Evolutionary conservation across 2,113 vertebrate species (phyloP).

Genomic region (Tragelaphus scriptus): DNA sequence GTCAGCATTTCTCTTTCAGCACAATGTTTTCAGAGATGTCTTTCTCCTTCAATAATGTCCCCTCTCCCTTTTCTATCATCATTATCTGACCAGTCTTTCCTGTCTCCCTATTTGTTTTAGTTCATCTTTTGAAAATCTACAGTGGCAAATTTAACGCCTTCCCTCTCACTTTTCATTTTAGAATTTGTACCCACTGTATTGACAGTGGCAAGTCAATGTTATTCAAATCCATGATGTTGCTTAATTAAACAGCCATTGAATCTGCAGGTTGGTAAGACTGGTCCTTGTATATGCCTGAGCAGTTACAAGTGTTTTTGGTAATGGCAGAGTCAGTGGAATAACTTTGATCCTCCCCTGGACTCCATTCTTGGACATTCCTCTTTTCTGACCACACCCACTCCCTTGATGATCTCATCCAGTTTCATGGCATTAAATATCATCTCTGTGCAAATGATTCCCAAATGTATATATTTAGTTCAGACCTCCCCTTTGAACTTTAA

Average conservation of each 20-base stretch:
- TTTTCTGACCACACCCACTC: neutral
- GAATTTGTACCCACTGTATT: neutral
- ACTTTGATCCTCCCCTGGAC: neutral
- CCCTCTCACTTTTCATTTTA: neutral
- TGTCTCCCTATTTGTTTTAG: neutral
- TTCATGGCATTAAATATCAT: neutral
- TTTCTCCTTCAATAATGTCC: neutral
- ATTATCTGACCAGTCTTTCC: neutral
- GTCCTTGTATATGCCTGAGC: neutral
- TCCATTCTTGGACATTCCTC: neutral
- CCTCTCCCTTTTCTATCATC: neutral
- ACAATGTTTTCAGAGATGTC: neutral
- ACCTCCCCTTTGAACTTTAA: neutral
- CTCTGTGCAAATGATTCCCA: neutral
- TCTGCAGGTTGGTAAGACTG: neutral
- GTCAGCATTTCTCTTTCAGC: neutral
- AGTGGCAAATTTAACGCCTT: neutral
- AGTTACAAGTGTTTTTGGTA: neutral
- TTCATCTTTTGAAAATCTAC: neutral
- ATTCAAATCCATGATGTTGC: neutral
- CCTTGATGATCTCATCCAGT: conserved; percentile 7
- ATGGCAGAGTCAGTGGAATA: neutral
- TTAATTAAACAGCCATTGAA: neutral
- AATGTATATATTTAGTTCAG: conserved; percentile 16
- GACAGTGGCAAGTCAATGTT: neutral